These are phyloP conservation scores for Lepidotrigona ventralis DNA, from an alignment of 1,140 invertebrate genomes.

Conservation along the genomic window DNA sequence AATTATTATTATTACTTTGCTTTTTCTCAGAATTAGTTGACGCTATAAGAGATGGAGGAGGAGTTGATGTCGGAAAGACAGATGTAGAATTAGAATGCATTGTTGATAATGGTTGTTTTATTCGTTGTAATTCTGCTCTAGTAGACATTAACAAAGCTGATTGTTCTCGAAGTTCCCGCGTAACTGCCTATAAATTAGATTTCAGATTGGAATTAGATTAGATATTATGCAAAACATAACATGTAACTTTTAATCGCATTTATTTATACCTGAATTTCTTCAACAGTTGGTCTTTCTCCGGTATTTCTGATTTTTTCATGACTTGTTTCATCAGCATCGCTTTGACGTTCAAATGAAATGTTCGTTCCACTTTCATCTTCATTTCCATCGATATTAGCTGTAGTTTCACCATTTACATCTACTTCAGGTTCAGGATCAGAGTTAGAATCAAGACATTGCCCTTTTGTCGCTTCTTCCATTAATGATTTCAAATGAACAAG, in stretches of 20 bases:
- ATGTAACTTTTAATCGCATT: not conserved
- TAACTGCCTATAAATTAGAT: conserved; percentile 67
- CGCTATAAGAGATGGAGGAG: conserved; percentile 54
- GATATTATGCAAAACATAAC: not conserved
- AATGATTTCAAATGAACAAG: conserved; percentile 74
- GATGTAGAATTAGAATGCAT: conserved; percentile 50
- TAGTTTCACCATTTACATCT: conserved; percentile 51
- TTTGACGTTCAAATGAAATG: conserved; percentile 62
- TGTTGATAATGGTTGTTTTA: conserved; percentile 69
- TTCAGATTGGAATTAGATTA: not conserved
- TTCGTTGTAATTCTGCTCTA: conserved; percentile 71
- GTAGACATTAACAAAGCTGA: conserved; percentile 70
- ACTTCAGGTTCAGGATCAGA: conserved; percentile 65
- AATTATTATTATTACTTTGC: conserved; percentile 61
- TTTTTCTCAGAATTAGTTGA: conserved; percentile 64
- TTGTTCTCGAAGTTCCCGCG: conserved; percentile 75
- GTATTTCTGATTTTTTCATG: conserved; percentile 57
- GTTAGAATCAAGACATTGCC: conserved; percentile 58
- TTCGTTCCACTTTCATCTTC: conserved; percentile 56
- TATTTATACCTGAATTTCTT: conserved; percentile 68
- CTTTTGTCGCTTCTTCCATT: conserved; percentile 71
- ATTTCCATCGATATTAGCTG: conserved; percentile 34
- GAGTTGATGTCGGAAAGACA: conserved; percentile 57
- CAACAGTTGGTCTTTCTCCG: conserved; percentile 58
- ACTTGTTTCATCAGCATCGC: conserved; percentile 60